Percentiles rank a stretch among this genome's conserved stretches.
These are phyloP conservation scores for Barnardius zonarius DNA, from an alignment of 2,113 vertebrate species.

Conservation along the genomic window DNA sequence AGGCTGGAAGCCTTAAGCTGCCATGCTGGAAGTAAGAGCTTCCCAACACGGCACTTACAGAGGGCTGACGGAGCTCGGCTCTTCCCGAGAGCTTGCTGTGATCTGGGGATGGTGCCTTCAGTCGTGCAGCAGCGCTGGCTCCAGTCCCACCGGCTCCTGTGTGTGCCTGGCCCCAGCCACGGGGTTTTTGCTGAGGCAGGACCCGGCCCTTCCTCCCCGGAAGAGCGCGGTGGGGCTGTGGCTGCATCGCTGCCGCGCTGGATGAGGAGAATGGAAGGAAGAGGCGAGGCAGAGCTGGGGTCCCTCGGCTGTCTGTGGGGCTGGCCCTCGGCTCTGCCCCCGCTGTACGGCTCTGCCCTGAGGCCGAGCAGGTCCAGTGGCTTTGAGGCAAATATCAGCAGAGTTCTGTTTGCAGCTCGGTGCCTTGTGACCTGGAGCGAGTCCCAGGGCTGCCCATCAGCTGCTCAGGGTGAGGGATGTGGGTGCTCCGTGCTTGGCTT, in stretches of 20 bases:
- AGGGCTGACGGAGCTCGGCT: neutral
- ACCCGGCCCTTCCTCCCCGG: neutral
- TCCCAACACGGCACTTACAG: neutral
- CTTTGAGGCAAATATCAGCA: neutral
- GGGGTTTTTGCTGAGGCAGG: neutral
- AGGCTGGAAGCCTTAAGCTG: neutral
- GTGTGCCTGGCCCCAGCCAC: neutral
- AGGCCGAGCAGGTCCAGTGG: neutral
- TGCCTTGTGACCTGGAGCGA: neutral
- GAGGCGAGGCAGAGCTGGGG: neutral
- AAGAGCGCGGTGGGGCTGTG: neutral
- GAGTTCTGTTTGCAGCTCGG: fast-evolving
- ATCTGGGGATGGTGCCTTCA: neutral
- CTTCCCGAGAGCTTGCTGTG: neutral
- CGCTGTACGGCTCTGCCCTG: fast-evolving
- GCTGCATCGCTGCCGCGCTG: neutral
- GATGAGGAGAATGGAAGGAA: neutral
- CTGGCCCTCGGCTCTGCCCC: neutral
- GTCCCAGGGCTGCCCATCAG: neutral
- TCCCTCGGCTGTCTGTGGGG: neutral
- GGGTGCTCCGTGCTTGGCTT: neutral
- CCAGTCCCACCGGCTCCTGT: neutral
- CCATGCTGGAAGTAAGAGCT: neutral
- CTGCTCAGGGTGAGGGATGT: neutral
- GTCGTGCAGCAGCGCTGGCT: neutral